phyloP scores from a whole-genome alignment of 2,113 vertebrate species.

The Pluvianellus socialis region DNA sequence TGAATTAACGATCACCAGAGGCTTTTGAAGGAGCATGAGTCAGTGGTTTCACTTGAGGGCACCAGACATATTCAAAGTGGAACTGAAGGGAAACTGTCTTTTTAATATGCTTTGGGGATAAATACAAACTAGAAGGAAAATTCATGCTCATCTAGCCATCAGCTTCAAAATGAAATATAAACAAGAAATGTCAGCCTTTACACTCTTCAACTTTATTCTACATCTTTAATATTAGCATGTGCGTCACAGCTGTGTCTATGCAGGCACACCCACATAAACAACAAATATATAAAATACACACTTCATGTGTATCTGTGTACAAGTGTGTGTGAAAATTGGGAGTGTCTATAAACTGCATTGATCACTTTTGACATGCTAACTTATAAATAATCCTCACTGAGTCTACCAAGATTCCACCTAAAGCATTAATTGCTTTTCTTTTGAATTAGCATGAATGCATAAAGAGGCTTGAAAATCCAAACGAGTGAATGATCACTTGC shows the following conservation, averaged over 20 bases:
- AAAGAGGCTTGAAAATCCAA: neutral
- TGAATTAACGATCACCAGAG: conserved; percentile 35
- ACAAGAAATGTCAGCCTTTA: conserved; percentile 22
- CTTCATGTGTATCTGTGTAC: neutral
- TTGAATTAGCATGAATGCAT: neutral
- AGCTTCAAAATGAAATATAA: conserved; percentile 8
- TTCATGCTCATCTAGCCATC: neutral
- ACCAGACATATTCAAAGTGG: conserved; percentile 21
- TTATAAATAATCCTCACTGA: neutral
- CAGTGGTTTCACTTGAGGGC: conserved; percentile 57
- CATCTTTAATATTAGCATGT: neutral
- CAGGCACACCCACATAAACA: neutral
- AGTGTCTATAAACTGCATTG: neutral
- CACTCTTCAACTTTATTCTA: neutral
- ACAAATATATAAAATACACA: neutral
- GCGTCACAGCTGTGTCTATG: neutral
- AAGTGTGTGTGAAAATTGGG: neutral
- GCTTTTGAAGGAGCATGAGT: conserved; percentile 44
- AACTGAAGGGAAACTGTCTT: conserved; percentile 26
- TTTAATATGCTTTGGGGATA: conserved; percentile 45
- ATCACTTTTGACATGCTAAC: neutral
- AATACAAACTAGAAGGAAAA: conserved; percentile 33
- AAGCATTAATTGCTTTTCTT: neutral
- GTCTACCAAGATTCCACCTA: neutral
- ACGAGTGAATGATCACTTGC: neutral